These are phyloP conservation scores for Gandaritis pyraliata DNA, from an alignment of 2,888 invertebrate genomes.

Conservation along the genomic window DNA sequence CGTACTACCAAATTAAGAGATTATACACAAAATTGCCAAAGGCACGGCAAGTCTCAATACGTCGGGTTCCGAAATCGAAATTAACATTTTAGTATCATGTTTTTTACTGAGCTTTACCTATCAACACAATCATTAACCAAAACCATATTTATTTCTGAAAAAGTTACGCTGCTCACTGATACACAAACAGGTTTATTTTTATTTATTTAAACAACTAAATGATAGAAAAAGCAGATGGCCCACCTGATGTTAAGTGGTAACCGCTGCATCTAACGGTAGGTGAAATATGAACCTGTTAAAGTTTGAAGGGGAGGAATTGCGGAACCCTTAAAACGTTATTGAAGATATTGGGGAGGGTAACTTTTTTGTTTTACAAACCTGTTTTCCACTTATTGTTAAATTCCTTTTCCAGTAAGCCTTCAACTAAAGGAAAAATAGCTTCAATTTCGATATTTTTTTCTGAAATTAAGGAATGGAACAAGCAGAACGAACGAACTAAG, in stretches of 20 bases:
- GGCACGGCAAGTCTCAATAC: neutral
- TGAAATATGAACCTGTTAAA: neutral
- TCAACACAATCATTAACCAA: no score
- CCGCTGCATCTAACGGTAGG: no score
- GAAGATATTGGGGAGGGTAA: slow-evolving; percentile 11
- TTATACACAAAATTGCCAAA: slow-evolving; percentile 35
- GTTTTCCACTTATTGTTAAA: slow-evolving; percentile 17
- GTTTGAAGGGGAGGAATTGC: neutral
- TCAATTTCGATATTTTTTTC: neutral
- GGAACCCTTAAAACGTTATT: slow-evolving; percentile 8
- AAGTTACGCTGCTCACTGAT: no score
- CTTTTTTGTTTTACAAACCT: slow-evolving; percentile 11
- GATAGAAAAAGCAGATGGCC: no score
- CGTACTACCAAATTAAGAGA: slow-evolving; percentile 43
- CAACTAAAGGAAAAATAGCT: slow-evolving; percentile 9
- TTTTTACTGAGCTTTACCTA: no score
- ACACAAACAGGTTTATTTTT: no score
- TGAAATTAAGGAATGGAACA: no score
- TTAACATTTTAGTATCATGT: no score
- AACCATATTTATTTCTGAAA: no score
- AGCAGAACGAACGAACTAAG: no score
- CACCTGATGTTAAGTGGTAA: no score
- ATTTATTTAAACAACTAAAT: no score
- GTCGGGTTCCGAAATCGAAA: neutral
- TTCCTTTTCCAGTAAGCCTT: neutral